A percentile compares a stretch with the other conserved stretches of the same genome.
These are phyloP conservation scores for Syrista parreyssii DNA, from an alignment of 2,888 invertebrate species.

Conservation along the genomic window DNA sequence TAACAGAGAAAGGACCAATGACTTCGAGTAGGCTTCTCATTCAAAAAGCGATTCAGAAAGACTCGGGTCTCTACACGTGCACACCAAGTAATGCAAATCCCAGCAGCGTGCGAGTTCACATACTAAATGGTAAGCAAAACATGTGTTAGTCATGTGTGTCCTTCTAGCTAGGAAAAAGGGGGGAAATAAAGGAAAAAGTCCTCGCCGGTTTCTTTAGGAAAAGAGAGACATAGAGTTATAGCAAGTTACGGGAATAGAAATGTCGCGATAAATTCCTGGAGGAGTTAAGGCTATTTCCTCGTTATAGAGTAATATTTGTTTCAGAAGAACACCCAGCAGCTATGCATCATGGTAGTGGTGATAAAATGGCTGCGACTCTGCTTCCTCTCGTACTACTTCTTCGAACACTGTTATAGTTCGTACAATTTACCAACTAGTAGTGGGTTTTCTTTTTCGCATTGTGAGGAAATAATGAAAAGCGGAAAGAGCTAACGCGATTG, in stretches of 20 bases:
- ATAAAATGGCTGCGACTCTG: conserved; percentile 51
- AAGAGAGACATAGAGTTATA: no score
- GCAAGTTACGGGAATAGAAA: no score
- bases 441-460: no score
- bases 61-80: conserved; percentile 87
- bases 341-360: conserved; percentile 79
- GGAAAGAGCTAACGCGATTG: no score
- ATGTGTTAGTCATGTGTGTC: no score
- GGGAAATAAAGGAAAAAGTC: conserved; percentile 8
- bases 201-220: neutral
- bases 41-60: conserved; percentile 82
- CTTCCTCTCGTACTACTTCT: conserved; percentile 49
- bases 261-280: no score
- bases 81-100: conserved; percentile 86
- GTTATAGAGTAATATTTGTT: conserved; percentile 58
- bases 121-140: conserved; percentile 79
- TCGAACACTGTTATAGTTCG: conserved; percentile 44
- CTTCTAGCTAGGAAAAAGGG: conserved; percentile 4
- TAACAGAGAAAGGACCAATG: conserved; percentile 86
- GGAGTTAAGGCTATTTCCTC: neutral
- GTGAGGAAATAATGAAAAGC: no score
- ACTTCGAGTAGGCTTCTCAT: conserved; percentile 87
- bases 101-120: conserved; percentile 84
- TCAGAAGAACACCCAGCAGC: conserved; percentile 88
- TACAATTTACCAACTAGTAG: neutral